Evolutionary conservation across 1,140 invertebrate species (phyloP).

Genomic region (Listronotus bonariensis): DNA sequence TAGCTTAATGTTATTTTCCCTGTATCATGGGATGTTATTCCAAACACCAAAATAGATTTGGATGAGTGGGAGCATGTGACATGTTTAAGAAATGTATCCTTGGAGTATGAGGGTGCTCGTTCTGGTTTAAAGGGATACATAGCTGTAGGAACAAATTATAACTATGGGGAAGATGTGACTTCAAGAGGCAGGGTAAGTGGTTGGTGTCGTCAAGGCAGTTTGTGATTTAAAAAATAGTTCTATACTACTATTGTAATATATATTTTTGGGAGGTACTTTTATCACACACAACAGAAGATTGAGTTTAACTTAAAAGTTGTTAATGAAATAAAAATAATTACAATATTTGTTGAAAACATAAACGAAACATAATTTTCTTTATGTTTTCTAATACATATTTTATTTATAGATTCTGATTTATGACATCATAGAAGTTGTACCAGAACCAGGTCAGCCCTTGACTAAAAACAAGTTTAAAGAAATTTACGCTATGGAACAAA

Average conservation of each 20-base stretch:
- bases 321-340: no score
- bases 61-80: constrained; percentile 96
- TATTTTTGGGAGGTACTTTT: no score
- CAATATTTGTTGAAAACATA: no score
- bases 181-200: constrained; percentile 81
- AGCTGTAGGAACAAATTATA: constrained; percentile 94
- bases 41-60: constrained; percentile 83
- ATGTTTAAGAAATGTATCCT: constrained; percentile 90
- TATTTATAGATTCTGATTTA: constrained; percentile 83
- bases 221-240: no score
- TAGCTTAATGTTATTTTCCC: constrained; percentile 92
- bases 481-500: constrained; percentile 96
- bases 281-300: no score
- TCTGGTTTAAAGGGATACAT: constrained; percentile 95
- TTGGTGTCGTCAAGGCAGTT: no score
- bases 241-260: no score
- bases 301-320: no score
- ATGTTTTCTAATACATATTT: not conserved
- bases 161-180: constrained; percentile 98
- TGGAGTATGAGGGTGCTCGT: constrained; percentile 92
- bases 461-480: constrained; percentile 98
- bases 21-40: constrained; percentile 93
- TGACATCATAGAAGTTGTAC: constrained; percentile 98
- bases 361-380: no score
- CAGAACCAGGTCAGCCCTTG: constrained; percentile 95